Conservation (phyloP, 2,888 invertebrate species). For the Diabrotica balteata region DNA sequence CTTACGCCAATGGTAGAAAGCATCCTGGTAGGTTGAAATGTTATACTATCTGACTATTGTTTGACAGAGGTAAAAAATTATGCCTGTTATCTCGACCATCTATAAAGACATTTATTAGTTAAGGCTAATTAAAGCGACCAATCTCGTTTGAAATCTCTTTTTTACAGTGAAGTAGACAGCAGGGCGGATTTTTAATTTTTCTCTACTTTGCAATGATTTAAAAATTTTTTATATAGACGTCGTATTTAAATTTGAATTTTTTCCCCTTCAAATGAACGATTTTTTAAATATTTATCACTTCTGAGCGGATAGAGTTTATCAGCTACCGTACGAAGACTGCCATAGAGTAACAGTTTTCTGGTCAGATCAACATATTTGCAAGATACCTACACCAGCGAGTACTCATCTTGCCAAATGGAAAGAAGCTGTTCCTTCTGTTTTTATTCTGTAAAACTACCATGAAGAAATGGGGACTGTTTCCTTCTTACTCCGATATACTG, state of each 20-base stretch:
- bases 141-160: slow-evolving; percentile 34
- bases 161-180: not conserved
- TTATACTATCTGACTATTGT: slow-evolving; percentile 39
- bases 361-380: not conserved
- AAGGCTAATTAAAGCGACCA: slow-evolving; percentile 37
- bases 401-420: not conserved
- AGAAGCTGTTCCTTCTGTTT: not conserved
- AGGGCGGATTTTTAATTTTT: not conserved
- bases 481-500: not conserved
- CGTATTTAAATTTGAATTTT: too few relatives aligned
- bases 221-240: too few relatives aligned
- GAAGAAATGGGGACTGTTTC: not conserved
- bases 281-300: too few relatives aligned
- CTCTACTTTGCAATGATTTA: too few relatives aligned
- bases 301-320: not conserved
- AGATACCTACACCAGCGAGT: not conserved
- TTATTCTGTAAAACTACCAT: not conserved
- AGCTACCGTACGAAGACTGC: not conserved
- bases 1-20: slow-evolving; percentile 32
- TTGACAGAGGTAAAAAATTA: slow-evolving; percentile 40
- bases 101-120: slow-evolving; percentile 41
- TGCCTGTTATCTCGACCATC: slow-evolving; percentile 36
- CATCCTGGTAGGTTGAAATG: slow-evolving; percentile 38
- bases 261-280: too few relatives aligned
- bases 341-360: not conserved